phyloP scores from a whole-genome alignment of 2,888 invertebrate genomes.

The Ichneumoninae sp. region DNA sequence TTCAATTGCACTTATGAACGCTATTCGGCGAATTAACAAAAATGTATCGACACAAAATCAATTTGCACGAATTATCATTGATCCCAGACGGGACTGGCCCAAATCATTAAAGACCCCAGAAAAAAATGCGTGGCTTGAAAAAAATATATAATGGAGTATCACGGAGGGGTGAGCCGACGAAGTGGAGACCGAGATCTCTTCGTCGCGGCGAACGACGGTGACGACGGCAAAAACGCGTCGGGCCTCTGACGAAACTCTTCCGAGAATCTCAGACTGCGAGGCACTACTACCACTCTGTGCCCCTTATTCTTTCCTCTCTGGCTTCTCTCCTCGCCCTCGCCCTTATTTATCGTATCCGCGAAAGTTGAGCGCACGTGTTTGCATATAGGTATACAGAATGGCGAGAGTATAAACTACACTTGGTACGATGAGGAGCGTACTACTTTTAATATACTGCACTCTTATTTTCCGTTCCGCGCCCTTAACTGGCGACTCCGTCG shows the following conservation, averaged over 20 bases:
- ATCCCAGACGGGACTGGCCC: slow-evolving; percentile 3
- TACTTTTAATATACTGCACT: slow-evolving; percentile 55
- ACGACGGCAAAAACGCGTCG: slow-evolving; percentile 78
- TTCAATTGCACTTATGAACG: background rate
- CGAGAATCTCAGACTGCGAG: slow-evolving; percentile 76
- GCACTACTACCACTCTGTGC: slow-evolving; percentile 68
- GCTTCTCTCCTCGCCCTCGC: slow-evolving; percentile 45
- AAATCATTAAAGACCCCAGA: slow-evolving; percentile 11
- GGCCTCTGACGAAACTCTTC: slow-evolving; percentile 77
- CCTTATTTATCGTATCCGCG: slow-evolving; percentile 71
- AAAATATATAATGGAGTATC: slow-evolving; percentile 30
- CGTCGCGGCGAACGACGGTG: slow-evolving; percentile 65
- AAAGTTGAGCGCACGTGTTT: slow-evolving; percentile 63
- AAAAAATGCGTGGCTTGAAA: slow-evolving; percentile 1
- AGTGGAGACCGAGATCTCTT: slow-evolving; percentile 36
- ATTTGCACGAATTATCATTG: slow-evolving; percentile 14
- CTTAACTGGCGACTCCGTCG: slow-evolving; percentile 53
- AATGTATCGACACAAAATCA: background rate
- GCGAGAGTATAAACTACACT: slow-evolving; percentile 36
- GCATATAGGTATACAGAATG: slow-evolving; percentile 29
- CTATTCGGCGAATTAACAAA: background rate
- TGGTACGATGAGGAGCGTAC: slow-evolving; percentile 15
- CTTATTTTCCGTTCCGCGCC: slow-evolving; percentile 60
- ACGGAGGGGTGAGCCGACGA: slow-evolving; percentile 14
- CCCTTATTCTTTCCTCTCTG: slow-evolving; percentile 58